Evolutionary conservation across 2,888 invertebrate genomes (phyloP).

Genomic region (Aporophyla nigra): DNA sequence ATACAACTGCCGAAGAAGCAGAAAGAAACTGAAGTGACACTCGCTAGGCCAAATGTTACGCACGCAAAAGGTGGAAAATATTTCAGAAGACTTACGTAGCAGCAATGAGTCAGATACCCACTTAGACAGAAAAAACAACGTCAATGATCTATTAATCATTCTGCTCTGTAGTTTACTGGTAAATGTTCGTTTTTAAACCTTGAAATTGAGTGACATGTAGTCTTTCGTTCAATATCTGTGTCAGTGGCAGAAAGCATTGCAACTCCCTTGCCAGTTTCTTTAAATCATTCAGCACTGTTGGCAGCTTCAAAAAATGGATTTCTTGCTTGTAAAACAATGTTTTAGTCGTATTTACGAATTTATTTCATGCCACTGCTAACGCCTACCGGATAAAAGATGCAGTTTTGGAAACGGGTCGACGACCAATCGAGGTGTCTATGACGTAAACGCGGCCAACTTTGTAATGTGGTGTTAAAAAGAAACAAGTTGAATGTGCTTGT

Average conservation of each 20-base stretch:
- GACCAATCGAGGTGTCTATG: constrained; percentile 65
- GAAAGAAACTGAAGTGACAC: background rate
- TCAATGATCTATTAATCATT: constrained; percentile 52
- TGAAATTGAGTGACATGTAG: constrained; percentile 18
- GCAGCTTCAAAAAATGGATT: constrained; percentile 23
- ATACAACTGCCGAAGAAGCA: no score
- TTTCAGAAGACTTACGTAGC: constrained; percentile 34
- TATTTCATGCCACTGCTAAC: constrained; percentile 48
- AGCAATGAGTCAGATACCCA: constrained; percentile 39
- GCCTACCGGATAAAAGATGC: constrained; percentile 62
- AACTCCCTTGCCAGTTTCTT: constrained; percentile 10
- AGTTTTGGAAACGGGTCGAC: constrained; percentile 65
- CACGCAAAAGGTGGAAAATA: constrained; percentile 22
- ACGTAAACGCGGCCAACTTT: constrained; percentile 53
- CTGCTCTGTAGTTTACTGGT: constrained; percentile 29
- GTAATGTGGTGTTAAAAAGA: constrained; percentile 6
- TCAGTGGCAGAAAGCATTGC: constrained; percentile 5
- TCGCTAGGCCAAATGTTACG: constrained; percentile 10
- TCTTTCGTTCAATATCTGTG: constrained; percentile 27
- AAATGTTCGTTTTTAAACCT: constrained; percentile 40
- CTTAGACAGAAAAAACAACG: constrained; percentile 30
- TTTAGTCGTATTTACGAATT: constrained; percentile 38
- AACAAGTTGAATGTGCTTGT: constrained; percentile 24
- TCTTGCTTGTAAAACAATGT: constrained; percentile 40
- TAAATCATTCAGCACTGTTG: constrained; percentile 23